Evolutionary conservation across 2,888 invertebrate species (phyloP).

Genomic region (Apeira syringaria): DNA sequence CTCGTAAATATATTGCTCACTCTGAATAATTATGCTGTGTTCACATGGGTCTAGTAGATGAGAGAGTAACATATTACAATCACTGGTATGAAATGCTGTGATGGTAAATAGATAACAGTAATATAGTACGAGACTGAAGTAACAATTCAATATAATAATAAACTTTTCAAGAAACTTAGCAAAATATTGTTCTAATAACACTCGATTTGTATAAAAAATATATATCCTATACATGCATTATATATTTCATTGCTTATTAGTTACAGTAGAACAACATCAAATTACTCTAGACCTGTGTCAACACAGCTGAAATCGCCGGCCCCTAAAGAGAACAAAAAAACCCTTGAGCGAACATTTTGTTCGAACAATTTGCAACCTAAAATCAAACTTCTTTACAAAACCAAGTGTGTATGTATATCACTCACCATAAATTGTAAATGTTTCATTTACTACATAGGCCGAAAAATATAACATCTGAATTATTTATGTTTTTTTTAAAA

Average conservation of each 20-base stretch:
- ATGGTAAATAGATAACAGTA: too few species aligned
- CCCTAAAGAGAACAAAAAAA: slow-evolving; percentile 45
- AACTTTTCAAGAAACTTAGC: too few species aligned
- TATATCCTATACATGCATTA: too few species aligned
- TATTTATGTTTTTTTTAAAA: too few species aligned
- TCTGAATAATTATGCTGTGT: slow-evolving; percentile 35
- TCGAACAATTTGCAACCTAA: slow-evolving; percentile 51
- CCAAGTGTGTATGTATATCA: slow-evolving; percentile 27
- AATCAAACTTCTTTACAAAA: slow-evolving; percentile 54
- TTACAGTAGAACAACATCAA: not conserved
- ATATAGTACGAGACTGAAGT: too few species aligned
- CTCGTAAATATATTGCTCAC: slow-evolving; percentile 58
- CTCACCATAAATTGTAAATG: not conserved
- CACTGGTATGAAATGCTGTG: slow-evolving; percentile 8
- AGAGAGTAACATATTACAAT: slow-evolving; percentile 8
- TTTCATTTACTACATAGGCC: not conserved
- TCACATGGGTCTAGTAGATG: slow-evolving; percentile 29
- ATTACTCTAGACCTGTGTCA: slow-evolving; percentile 5
- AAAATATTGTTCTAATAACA: too few species aligned
- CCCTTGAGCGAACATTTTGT: slow-evolving; percentile 51
- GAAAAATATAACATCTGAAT: too few species aligned
- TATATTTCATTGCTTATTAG: too few species aligned
- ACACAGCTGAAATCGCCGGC: slow-evolving; percentile 44
- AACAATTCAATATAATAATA: too few species aligned
- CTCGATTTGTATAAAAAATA: too few species aligned